Conservation (phyloP, 2,797 vertebrate genomes). For the Carcharodon carcharias region DNA sequence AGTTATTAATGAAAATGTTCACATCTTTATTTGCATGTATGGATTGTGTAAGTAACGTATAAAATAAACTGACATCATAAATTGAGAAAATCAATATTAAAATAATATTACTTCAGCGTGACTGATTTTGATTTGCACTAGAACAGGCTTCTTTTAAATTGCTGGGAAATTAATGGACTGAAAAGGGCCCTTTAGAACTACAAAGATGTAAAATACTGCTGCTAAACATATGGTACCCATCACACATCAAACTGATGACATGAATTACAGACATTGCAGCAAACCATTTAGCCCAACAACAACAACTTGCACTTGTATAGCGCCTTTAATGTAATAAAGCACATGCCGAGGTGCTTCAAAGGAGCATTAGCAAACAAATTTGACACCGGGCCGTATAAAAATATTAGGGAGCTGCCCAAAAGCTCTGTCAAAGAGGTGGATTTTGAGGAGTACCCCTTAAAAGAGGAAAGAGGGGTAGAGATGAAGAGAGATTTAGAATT, state of each 20-base stretch:
- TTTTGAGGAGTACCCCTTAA: background rate
- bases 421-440: background rate
- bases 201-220: background rate
- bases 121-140: background rate
- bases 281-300: background rate
- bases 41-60: background rate
- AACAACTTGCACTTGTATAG: background rate
- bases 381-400: too few relatives aligned
- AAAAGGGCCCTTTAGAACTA: background rate
- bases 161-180: background rate
- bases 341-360: too few relatives aligned
- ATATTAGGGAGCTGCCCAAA: too few relatives aligned
- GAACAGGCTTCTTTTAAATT: background rate
- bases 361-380: too few relatives aligned
- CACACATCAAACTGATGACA: background rate
- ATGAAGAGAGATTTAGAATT: background rate
- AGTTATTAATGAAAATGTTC: background rate
- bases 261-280: background rate
- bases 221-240: slow-evolving; percentile 2
- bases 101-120: background rate
- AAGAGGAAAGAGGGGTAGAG: background rate
- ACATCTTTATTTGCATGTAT: background rate
- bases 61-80: background rate
- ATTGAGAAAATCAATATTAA: background rate
- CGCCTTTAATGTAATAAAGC: too few relatives aligned